Percentiles rank a stretch among this genome's conserved stretches.
Conservation (phyloP, 2,113 vertebrate genomes). For the Corythoichthys intestinalis region DNA sequence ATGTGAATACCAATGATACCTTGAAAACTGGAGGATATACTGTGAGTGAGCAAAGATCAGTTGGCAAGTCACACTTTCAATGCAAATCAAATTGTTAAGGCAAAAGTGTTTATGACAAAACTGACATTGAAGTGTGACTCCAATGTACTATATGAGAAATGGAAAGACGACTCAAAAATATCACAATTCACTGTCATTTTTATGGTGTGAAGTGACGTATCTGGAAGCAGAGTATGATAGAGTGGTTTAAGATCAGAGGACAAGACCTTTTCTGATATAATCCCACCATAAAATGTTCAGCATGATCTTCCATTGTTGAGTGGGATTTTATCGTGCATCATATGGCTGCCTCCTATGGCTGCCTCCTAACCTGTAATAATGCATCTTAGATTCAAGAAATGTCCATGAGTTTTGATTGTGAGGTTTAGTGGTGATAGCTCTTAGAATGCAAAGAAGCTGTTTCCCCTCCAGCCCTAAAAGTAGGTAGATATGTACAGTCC, state of each 20-base stretch:
- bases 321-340: too few species aligned
- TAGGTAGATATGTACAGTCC: too few species aligned
- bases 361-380: too few species aligned
- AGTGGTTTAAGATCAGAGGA: background rate
- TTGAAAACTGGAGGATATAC: background rate
- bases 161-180: constrained; percentile 2
- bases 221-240: background rate
- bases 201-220: background rate
- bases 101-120: constrained; percentile 14
- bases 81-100: constrained; percentile 18
- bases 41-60: background rate
- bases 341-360: too few species aligned
- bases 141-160: background rate
- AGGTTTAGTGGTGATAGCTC: too few species aligned
- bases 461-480: too few species aligned
- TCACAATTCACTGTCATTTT: constrained; percentile 1
- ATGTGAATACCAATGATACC: background rate
- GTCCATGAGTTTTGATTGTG: too few species aligned
- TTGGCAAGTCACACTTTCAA: background rate
- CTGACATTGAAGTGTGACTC: constrained; percentile 19
- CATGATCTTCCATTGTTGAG: too few species aligned
- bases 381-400: too few species aligned
- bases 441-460: too few species aligned
- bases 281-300: background rate
- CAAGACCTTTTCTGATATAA: background rate